Evolutionary conservation across 2,888 invertebrate genomes (phyloP).

Genomic region (Eumacrocentrus americanus): DNA sequence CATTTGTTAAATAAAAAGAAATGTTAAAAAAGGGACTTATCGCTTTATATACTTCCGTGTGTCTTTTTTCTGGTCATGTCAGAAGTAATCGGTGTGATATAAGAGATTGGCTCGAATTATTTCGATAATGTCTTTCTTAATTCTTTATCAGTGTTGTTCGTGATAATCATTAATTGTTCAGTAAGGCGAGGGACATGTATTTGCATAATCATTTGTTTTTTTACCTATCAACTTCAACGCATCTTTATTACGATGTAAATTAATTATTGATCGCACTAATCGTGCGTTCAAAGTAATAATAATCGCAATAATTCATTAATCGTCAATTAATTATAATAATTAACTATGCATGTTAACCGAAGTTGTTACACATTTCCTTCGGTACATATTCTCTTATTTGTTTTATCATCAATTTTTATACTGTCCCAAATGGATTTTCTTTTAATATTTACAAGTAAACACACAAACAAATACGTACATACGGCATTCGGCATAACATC

Average conservation of each 20-base stretch:
- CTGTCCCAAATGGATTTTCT: conserved; percentile 12
- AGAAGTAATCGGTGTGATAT: conserved; percentile 11
- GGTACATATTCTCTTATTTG: conserved; percentile 10
- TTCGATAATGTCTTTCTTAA: conserved; percentile 5
- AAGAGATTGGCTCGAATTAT: conserved; percentile 39
- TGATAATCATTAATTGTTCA: conserved; percentile 11
- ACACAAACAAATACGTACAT: conserved; percentile 36
- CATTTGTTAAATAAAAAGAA: conserved; percentile 17
- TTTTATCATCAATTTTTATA: conserved; percentile 10
- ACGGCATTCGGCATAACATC: conserved; percentile 29
- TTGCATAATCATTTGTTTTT: background rate
- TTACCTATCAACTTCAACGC: background rate
- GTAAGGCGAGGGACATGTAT: conserved; percentile 19
- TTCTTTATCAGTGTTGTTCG: background rate
- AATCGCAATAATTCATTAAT: conserved; percentile 1
- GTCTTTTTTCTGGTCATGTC: background rate
- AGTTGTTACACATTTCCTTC: conserved; percentile 21
- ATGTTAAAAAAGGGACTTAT: conserved; percentile 17
- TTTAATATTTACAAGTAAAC: conserved; percentile 38
- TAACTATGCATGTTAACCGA: conserved; percentile 7
- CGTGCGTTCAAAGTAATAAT: background rate
- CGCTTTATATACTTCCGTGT: conserved; percentile 2
- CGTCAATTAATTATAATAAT: conserved; percentile 5
- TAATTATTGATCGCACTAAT: conserved; percentile 1
- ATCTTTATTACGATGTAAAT: conserved; percentile 11